Conservation (phyloP, 2,888 invertebrate species). For the Andricus curvator region DNA sequence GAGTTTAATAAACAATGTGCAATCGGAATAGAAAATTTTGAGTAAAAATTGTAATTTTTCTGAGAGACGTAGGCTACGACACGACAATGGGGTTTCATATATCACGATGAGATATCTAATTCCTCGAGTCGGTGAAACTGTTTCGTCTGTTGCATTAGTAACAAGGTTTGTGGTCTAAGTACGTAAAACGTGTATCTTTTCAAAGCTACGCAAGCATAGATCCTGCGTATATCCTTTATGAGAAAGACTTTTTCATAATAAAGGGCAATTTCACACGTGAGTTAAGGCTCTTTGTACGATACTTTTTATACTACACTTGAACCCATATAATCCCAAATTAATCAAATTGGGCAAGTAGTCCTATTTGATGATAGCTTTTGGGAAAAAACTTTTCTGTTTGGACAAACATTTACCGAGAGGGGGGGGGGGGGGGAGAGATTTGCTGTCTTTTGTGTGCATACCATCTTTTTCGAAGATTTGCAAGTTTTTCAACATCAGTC, state of each 20-base stretch:
- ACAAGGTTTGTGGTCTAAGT: background rate
- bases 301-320: too few relatives aligned
- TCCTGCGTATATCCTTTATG: background rate
- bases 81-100: background rate
- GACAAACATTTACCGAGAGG: too few relatives aligned
- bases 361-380: too few relatives aligned
- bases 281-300: too few relatives aligned
- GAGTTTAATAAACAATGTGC: too few relatives aligned
- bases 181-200: background rate
- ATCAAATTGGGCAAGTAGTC: too few relatives aligned
- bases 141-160: background rate
- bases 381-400: too few relatives aligned
- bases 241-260: conserved; percentile 1
- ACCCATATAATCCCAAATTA: too few relatives aligned
- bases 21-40: background rate
- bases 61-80: background rate
- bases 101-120: background rate
- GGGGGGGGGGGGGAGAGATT: too few relatives aligned
- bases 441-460: too few relatives aligned
- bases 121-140: conserved; percentile 1
- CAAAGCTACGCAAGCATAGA: background rate
- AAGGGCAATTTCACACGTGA: background rate
- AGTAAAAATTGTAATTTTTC: background rate
- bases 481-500: too few relatives aligned
- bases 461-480: too few relatives aligned